A percentile compares a stretch with the other conserved stretches of the same genome.
These are phyloP conservation scores for Thecocarcelia acutangulata DNA, from an alignment of 2,888 invertebrate species.

Conservation along the genomic window DNA sequence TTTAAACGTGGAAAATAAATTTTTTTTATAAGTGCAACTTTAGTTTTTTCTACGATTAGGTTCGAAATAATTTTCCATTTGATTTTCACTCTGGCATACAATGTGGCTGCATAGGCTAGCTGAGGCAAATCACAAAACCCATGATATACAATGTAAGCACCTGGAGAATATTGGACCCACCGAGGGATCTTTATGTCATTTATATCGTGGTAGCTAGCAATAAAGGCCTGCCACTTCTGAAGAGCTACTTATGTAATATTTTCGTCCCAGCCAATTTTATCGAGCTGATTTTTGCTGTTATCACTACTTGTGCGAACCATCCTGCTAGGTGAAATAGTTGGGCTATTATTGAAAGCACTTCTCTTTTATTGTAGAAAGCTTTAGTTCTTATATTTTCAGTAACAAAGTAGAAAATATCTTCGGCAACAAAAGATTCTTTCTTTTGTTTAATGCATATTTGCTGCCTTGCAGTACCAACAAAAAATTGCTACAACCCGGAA, in stretches of 20 bases:
- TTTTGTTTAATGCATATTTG: no score
- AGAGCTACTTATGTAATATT: no score
- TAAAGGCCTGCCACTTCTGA: neutral
- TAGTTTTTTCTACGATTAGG: no score
- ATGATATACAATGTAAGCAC: neutral
- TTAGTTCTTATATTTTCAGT: neutral
- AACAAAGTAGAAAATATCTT: neutral
- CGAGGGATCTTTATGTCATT: neutral
- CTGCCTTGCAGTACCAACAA: no score
- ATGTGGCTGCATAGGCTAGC: neutral
- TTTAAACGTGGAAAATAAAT: no score
- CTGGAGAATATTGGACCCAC: neutral
- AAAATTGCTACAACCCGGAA: no score
- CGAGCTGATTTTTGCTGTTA: neutral
- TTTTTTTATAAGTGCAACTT: no score
- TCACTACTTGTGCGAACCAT: neutral
- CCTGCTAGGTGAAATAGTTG: constrained; percentile 28
- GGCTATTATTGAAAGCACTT: neutral
- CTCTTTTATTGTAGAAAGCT: neutral
- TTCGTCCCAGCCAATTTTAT: neutral
- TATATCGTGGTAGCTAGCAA: neutral
- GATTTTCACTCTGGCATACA: no score
- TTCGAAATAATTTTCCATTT: no score
- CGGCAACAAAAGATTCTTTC: no score
- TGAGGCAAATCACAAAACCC: neutral